phyloP scores from a whole-genome alignment of 2,888 invertebrate genomes.

The Dicycla oo region DNA sequence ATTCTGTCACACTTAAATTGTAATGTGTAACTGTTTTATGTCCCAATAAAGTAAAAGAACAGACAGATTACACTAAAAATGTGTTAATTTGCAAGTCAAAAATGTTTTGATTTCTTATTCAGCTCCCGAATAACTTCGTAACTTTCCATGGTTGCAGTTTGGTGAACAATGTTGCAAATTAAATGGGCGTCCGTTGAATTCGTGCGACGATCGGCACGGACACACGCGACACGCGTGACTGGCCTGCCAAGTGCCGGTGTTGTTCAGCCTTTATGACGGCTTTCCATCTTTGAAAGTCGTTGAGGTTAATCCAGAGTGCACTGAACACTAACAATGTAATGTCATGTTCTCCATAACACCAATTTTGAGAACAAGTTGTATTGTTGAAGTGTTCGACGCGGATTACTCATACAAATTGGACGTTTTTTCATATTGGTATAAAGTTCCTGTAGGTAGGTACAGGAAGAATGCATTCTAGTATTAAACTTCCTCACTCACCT shows the following conservation, averaged over 20 bases:
- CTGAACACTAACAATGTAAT: constrained; percentile 69
- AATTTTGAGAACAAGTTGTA: constrained; percentile 50
- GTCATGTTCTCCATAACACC: constrained; percentile 50
- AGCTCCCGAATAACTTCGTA: constrained; percentile 69
- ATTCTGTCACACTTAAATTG: no score
- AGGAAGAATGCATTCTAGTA: constrained; percentile 8
- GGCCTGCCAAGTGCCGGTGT: constrained; percentile 69
- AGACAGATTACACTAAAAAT: constrained; percentile 19
- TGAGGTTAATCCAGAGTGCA: constrained; percentile 74
- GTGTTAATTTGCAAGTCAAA: constrained; percentile 59
- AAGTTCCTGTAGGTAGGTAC: background rate
- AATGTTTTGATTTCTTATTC: constrained; percentile 69
- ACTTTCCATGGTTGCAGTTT: constrained; percentile 80
- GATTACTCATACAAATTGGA: constrained; percentile 34
- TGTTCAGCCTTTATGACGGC: constrained; percentile 71
- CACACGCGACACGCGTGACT: constrained; percentile 77
- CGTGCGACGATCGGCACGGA: constrained; percentile 75
- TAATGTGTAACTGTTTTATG: no score
- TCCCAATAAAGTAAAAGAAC: no score
- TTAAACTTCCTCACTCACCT: constrained; percentile 1
- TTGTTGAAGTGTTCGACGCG: constrained; percentile 23
- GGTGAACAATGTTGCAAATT: constrained; percentile 83
- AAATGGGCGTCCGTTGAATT: constrained; percentile 77
- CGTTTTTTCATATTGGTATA: background rate
- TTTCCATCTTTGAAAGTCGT: constrained; percentile 73